Evolutionary conservation across 2,888 invertebrate species (phyloP).

Genomic region (Acleris laterana): DNA sequence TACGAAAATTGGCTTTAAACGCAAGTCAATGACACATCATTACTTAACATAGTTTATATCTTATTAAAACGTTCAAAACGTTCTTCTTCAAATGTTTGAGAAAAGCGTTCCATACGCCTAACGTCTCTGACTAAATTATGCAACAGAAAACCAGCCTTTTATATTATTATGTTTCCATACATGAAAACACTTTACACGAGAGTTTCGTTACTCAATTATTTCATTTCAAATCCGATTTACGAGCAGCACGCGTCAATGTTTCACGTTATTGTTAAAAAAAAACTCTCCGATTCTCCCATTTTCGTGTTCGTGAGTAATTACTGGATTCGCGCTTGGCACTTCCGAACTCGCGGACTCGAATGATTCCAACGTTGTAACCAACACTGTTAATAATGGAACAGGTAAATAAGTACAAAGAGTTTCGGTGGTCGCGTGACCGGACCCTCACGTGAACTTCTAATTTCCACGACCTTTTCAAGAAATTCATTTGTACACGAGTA

Average conservation of each 20-base stretch:
- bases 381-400: constrained; percentile 59
- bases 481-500: constrained; percentile 73
- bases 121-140: constrained; percentile 76
- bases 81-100: no score
- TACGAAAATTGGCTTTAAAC: no score
- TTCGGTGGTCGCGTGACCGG: constrained; percentile 73
- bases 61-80: constrained; percentile 13
- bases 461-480: constrained; percentile 81
- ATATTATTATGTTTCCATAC: constrained; percentile 67
- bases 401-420: constrained; percentile 67
- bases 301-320: constrained; percentile 42
- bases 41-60: constrained; percentile 3
- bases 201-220: constrained; percentile 64
- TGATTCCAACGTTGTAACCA: constrained; percentile 48
- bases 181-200: constrained; percentile 60
- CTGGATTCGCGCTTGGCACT: constrained; percentile 20
- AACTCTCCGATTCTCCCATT: constrained; percentile 45
- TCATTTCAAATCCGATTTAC: constrained; percentile 61
- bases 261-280: constrained; percentile 34
- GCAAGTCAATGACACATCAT: no score
- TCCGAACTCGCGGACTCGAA: constrained; percentile 20
- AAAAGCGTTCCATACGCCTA: constrained; percentile 38
- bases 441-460: constrained; percentile 75
- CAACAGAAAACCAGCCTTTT: constrained; percentile 51
- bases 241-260: constrained; percentile 44